Evolutionary conservation across 2,888 invertebrate species (phyloP), one percentile per base, ranked within the genome.

Genomic region (Polymixis lichenea): DNA sequence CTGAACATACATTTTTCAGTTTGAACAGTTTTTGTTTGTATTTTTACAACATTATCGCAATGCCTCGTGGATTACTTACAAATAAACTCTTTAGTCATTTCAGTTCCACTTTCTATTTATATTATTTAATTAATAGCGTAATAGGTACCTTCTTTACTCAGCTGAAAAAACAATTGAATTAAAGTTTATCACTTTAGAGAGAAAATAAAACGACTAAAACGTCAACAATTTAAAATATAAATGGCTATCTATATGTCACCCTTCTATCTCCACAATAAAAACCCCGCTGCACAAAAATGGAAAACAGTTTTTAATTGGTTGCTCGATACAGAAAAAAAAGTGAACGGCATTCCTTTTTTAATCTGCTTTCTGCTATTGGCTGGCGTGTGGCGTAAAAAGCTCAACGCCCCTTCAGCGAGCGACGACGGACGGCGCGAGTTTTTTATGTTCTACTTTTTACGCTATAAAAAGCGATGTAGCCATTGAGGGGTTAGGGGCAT

Each of bases 331-430:
- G 78, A 85, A 90, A 92, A 92, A 55, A 92, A 93, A 90, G 87
- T 87, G 84, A 89, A 89, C 84, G 86, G 76, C 85, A 83, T 90
- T 93, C 92, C 92, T 93, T 96, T 95, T 95, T 95, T 94, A 93
- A 91, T 89, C 89, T 86, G 83, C 66, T 82, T 83, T 78, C 88
- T 80, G 90, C 89, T 85, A 96, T 96, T 96, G 96, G 96, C 84
- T 89, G 90, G 78, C 77, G 85, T 17, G 43, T 77, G 87, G 87
- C 86, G 89, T 91, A 96, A 96, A 95, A 96, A 95, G 94, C 91
- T 91, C 85, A 75, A 91, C 95, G 95, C 96, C 95, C 95, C 94
- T 93, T 89, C 86, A 68, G 43, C 80, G 83, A 86, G 84, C 92
- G 92, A 91, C 90, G 90, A 90, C 88, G 85, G 92, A 91, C 90